phyloP scores from a whole-genome alignment of 2,113 vertebrate species.

The Corythornis madagascariensis region DNA sequence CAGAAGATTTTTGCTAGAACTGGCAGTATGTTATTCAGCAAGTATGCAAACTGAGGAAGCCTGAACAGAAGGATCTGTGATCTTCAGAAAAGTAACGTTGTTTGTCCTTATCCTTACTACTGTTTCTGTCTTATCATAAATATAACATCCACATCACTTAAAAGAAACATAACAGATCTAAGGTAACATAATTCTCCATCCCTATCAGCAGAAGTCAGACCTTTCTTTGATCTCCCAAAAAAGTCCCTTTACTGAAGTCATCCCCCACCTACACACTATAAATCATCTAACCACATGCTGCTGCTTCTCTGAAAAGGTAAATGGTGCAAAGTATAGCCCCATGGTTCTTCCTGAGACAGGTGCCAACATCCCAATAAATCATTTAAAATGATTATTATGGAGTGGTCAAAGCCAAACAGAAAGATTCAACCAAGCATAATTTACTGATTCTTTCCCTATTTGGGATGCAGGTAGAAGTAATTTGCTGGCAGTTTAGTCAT shows the following conservation, averaged over 20 bases:
- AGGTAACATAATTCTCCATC: neutral
- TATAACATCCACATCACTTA: neutral
- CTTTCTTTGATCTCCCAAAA: neutral
- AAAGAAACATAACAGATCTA: neutral
- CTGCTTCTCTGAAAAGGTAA: neutral
- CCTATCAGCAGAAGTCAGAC: neutral
- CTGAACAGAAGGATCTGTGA: neutral
- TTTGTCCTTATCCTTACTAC: neutral
- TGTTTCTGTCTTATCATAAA: neutral
- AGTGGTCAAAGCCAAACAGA: neutral
- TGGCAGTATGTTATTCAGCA: neutral
- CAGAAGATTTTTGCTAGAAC: neutral
- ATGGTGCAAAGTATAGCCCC: neutral
- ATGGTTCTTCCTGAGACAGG: neutral
- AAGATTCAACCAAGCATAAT: neutral
- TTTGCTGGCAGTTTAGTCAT: conserved; percentile 1
- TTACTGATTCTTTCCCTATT: neutral
- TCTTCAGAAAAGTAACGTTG: neutral
- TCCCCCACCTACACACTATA: neutral
- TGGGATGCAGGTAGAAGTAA: neutral
- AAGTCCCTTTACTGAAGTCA: neutral
- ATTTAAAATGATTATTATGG: neutral
- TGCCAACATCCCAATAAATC: neutral
- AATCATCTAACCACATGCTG: neutral
- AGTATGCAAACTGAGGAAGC: neutral